Conservation (phyloP, 64 coral and sea anemone genomes). For the Actinia equina region DNA sequence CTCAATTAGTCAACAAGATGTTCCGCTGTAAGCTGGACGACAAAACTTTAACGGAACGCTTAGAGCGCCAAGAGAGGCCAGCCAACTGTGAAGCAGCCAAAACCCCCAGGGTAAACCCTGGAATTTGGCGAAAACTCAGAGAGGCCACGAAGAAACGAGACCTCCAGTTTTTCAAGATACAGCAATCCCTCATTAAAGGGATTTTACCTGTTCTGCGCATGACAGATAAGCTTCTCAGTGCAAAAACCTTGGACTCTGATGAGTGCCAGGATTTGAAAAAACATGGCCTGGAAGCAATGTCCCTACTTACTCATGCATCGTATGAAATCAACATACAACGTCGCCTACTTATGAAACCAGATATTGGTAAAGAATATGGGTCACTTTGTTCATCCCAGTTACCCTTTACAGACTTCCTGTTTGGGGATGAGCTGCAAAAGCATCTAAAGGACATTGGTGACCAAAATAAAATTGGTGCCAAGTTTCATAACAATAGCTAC, state of each 20-base stretch:
- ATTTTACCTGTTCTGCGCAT: not conserved
- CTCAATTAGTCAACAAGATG: slow-evolving; percentile 16
- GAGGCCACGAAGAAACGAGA: slow-evolving; percentile 20
- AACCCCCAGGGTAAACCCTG: slow-evolving; percentile 22
- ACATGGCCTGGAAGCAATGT: slow-evolving; percentile 8
- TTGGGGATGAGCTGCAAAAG: slow-evolving; percentile 54
- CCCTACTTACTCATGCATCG: not conserved
- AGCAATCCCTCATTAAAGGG: too few relatives aligned
- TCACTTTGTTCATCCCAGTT: slow-evolving; percentile 21
- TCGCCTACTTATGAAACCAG: slow-evolving; percentile 6
- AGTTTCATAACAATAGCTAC: slow-evolving; percentile 15
- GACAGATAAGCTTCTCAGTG: not conserved
- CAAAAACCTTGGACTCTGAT: not conserved
- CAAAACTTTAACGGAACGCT: slow-evolving; percentile 12
- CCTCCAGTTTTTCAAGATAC: not conserved
- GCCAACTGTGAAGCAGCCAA: slow-evolving; percentile 22
- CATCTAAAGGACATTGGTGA: slow-evolving; percentile 45
- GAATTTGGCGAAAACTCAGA: slow-evolving; percentile 14
- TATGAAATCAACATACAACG: slow-evolving; percentile 15
- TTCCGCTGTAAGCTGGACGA: slow-evolving; percentile 19
- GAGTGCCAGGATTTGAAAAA: slow-evolving; percentile 5
- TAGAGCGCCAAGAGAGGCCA: slow-evolving; percentile 17
- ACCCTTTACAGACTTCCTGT: slow-evolving; percentile 57
- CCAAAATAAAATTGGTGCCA: slow-evolving; percentile 45
- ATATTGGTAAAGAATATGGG: slow-evolving; percentile 21